Base-by-base conservation (phyloP, 2,797 vertebrate species). In the Botia almorhae region DNA sequence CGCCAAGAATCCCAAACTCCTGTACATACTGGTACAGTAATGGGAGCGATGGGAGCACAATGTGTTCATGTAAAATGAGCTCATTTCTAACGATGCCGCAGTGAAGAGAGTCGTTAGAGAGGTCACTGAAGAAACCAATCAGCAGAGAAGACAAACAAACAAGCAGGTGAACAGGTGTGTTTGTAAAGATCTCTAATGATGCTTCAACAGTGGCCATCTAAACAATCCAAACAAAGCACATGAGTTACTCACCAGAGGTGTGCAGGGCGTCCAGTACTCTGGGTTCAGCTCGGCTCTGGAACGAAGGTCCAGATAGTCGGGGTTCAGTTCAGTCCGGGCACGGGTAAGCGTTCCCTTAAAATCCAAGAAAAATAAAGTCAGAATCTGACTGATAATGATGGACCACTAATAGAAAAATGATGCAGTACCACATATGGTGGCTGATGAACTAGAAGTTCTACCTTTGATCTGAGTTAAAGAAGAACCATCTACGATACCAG, bases 221-320 rank as follows among this genome's bases (percentile, higher is more conserved):
- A 60, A 61, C 43, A 23, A 7, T 60, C 2, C 39, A 67, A 89
- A 87, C 87, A 76, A 78, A 12, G 79, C 81, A 86, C 84, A 75
- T 73, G 76, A 53, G 14, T 91, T 94, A 95, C 94, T 95, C 92
- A 95, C 94, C 91, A 95, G 92, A 87, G 94, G 94, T 84, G 94
- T 95, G 91, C 94, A 95, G 86, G 94, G 94, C 84, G 93, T 94
- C 94, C 94, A 95, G 89, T 95, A 95, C 85, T 95, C 94, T 21
- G 94, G 93, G 89, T 94, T 94, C 89, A 95, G 91, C 88, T 95
- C 93, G 10, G 94, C 90, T 86, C 94, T 88, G 26, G 94, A 94
- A 89, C 93, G 93, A 72, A 95, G 94, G 89, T 95, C 94, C 93
- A 95, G 91, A 92, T 95, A 95, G 88, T 95, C 94, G 33, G 94